Evolutionary conservation across 2,888 invertebrate species (phyloP).

Genomic region (Autographa pulchrina): DNA sequence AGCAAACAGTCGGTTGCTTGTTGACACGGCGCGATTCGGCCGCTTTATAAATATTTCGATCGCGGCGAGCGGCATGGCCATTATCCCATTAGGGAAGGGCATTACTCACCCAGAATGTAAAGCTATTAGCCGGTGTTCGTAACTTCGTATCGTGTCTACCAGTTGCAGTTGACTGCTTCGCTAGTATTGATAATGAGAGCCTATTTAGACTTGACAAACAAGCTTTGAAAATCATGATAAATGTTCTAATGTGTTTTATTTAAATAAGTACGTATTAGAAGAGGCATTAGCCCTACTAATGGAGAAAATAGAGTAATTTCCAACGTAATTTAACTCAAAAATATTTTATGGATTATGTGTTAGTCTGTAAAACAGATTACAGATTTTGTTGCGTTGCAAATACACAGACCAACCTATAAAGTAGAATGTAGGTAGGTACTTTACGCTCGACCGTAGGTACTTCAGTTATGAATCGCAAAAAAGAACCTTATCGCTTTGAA

Average conservation of each 20-base stretch:
- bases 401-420: background rate
- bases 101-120: slow-evolving; percentile 85
- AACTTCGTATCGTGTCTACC: slow-evolving; percentile 56
- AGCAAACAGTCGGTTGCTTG: slow-evolving; percentile 81
- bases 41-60: slow-evolving; percentile 87
- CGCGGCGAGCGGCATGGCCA: slow-evolving; percentile 75
- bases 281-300: no score
- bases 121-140: slow-evolving; percentile 76
- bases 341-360: background rate
- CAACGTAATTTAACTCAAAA: no score
- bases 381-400: background rate
- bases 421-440: background rate
- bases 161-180: slow-evolving; percentile 36
- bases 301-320: no score
- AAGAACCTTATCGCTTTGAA: background rate
- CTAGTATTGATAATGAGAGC: slow-evolving; percentile 33
- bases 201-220: slow-evolving; percentile 11
- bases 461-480: background rate
- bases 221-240: background rate
- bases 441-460: background rate
- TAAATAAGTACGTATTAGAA: no score
- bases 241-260: background rate
- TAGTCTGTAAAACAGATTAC: no score
- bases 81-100: slow-evolving; percentile 87
- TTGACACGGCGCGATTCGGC: slow-evolving; percentile 83